phyloP scores from a whole-genome alignment of 2,797 vertebrate genomes.

The Uromys caudimaculatus region DNA sequence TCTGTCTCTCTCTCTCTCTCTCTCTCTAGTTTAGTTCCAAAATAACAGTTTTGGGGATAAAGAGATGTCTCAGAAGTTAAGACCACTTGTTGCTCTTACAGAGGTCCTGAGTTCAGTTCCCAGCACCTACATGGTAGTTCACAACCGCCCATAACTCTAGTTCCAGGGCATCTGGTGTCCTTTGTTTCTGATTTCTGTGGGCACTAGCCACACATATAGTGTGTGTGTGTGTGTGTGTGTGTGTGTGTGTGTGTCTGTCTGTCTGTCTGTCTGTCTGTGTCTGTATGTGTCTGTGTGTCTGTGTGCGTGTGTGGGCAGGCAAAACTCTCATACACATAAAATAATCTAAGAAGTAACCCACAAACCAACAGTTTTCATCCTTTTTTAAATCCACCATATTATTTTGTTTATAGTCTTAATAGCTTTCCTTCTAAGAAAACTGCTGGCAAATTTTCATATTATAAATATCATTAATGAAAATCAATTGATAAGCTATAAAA shows the following conservation, averaged over 20 bases:
- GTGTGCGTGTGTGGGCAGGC: neutral
- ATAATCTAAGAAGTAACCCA: neutral
- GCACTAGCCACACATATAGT: neutral
- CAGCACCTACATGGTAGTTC: neutral
- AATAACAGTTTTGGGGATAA: neutral
- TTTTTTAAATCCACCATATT: neutral
- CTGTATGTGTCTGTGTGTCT: no score
- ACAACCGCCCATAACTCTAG: neutral
- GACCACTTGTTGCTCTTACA: neutral
- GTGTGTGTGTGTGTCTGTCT: no score
- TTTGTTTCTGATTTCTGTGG: neutral
- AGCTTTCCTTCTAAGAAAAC: neutral
- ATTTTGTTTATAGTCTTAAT: constrained; percentile 27
- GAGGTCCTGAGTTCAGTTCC: neutral
- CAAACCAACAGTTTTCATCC: neutral
- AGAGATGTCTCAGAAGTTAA: neutral
- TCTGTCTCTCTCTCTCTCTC: no score
- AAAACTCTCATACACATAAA: neutral
- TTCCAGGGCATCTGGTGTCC: neutral
- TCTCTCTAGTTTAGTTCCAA: neutral
- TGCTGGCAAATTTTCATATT: neutral
- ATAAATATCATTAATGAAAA: constrained; percentile 18
- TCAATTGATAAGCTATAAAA: neutral
- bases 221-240: no score
- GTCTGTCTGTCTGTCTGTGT: no score